Percentiles rank a stretch among this genome's conserved stretches.
Conservation (phyloP, 2,113 vertebrate species). For the Mormyrus iriodes region DNA sequence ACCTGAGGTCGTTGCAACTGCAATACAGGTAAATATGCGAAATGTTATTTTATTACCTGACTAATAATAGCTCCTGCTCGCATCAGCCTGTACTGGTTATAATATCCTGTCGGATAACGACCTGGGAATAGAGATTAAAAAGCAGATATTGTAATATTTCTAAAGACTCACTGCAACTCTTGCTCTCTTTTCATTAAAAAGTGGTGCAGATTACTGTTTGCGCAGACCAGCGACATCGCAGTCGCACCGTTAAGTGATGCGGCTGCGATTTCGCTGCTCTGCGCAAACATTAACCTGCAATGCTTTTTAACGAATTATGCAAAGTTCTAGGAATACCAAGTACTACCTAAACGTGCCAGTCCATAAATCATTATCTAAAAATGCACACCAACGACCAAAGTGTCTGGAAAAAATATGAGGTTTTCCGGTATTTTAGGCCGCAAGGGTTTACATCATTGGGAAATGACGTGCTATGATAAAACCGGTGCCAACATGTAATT, state of each 20-base stretch:
- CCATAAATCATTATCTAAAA: neutral
- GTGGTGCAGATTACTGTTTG: constrained; percentile 15
- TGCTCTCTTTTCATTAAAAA: neutral
- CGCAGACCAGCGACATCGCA: neutral
- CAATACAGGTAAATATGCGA: constrained; percentile 7
- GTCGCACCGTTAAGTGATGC: constrained; percentile 49
- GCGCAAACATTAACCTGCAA: constrained; percentile 50
- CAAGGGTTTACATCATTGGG: neutral
- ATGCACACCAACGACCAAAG: neutral
- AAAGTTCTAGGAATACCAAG: neutral
- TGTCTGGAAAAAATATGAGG: neutral
- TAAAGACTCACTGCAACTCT: neutral
- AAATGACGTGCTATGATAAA: neutral
- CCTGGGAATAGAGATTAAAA: neutral
- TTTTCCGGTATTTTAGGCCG: neutral
- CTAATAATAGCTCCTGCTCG: constrained; percentile 23
- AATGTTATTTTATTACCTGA: neutral
- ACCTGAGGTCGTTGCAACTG: neutral
- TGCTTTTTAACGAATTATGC: neutral
- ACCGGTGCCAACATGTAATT: neutral
- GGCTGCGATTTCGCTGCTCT: constrained; percentile 53
- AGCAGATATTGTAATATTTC: neutral
- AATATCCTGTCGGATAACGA: neutral
- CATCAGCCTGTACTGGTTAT: constrained; percentile 27
- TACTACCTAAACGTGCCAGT: neutral